These are phyloP conservation scores for Calephelis nemesis DNA, from an alignment of 1,140 invertebrate species.

Conservation along the genomic window DNA sequence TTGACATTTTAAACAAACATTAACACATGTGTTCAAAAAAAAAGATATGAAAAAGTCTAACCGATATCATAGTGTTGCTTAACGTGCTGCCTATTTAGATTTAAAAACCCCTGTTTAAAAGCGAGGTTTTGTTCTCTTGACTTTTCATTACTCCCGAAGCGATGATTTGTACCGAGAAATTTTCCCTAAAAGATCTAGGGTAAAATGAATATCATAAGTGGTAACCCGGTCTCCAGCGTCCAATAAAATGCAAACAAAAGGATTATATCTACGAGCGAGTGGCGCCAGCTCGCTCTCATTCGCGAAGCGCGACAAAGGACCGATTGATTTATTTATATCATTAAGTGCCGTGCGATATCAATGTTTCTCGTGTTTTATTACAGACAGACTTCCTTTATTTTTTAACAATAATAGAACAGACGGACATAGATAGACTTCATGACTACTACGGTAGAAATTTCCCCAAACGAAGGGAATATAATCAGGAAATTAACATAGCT, in stretches of 20 bases:
- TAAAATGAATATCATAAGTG: neutral
- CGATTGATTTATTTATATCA: slow-evolving; percentile 40
- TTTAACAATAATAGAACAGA: slow-evolving; percentile 11
- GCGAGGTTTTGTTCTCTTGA: no score
- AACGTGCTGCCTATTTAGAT: no score
- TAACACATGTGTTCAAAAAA: no score
- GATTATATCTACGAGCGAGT: slow-evolving; percentile 29
- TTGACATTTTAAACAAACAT: no score
- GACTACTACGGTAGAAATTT: no score
- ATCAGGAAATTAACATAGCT: no score
- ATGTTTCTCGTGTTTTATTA: slow-evolving; percentile 24
- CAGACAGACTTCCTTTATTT: slow-evolving; percentile 22
- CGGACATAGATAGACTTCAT: neutral
- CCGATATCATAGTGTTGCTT: no score
- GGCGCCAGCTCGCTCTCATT: slow-evolving; percentile 36
- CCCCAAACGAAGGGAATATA: no score
- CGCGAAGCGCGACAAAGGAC: slow-evolving; percentile 32
- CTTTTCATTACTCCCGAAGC: no score
- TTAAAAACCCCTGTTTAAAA: no score
- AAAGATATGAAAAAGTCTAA: no score
- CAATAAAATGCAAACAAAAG: slow-evolving; percentile 26
- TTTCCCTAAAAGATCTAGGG: neutral
- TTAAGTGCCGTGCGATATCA: slow-evolving; percentile 23
- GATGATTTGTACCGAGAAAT: no score
- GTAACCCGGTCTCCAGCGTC: neutral